These are phyloP conservation scores for Tiliacea citrago DNA, from an alignment of 2,888 invertebrate genomes.

Conservation along the genomic window DNA sequence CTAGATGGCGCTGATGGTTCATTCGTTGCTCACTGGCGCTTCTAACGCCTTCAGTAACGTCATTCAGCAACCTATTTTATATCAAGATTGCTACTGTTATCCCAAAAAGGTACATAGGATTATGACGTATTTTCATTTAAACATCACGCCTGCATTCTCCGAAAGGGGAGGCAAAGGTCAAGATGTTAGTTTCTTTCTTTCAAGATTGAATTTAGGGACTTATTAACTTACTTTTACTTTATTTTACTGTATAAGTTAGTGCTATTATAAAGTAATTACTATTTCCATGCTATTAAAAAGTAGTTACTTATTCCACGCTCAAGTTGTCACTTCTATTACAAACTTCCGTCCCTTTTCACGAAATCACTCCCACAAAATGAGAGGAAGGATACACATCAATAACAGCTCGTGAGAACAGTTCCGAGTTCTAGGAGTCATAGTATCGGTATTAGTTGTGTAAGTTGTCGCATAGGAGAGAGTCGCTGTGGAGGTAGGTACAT, in stretches of 20 bases:
- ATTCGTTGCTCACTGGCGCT: not conserved
- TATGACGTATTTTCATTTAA: slow-evolving; percentile 4
- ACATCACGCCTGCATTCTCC: not conserved
- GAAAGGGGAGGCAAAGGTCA: not conserved
- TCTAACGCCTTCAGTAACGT: slow-evolving; percentile 9
- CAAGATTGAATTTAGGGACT: too few relatives aligned
- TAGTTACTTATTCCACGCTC: too few relatives aligned
- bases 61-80: slow-evolving; percentile 17
- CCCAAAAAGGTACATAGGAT: not conserved
- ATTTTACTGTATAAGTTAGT: too few relatives aligned
- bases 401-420: not conserved
- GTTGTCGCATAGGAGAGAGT: slow-evolving; percentile 2
- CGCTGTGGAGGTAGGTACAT: not conserved
- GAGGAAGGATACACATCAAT: not conserved
- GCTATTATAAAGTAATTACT: too few relatives aligned
- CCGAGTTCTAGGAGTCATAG: slow-evolving; percentile 18
- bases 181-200: not conserved
- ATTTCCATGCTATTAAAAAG: too few relatives aligned
- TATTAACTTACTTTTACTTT: too few relatives aligned
- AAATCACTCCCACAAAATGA: too few relatives aligned
- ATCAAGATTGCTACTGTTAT: slow-evolving; percentile 10
- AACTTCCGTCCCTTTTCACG: too few relatives aligned
- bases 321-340: too few relatives aligned
- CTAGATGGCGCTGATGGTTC: slow-evolving; percentile 29
- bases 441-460: slow-evolving; percentile 37